Conservation (phyloP, 1,140 invertebrate species). For the Teleogryllus occipitalis region DNA sequence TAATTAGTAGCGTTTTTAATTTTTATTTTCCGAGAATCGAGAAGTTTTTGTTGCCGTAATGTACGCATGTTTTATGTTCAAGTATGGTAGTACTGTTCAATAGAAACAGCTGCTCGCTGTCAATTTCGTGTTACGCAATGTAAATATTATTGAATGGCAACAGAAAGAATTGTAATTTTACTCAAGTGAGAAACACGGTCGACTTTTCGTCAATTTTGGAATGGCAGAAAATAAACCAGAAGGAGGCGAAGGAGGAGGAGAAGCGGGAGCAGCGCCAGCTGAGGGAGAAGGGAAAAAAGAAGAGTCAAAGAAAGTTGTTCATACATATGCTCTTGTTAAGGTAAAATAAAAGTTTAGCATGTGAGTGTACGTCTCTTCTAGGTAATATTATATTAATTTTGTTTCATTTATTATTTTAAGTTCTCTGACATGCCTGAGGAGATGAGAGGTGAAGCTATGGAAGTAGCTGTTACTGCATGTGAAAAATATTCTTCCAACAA, state of each 20-base stretch:
- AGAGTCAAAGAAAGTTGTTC: slow-evolving; percentile 54
- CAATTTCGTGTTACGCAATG: slow-evolving; percentile 1
- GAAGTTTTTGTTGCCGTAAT: too few relatives aligned
- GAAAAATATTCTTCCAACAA: slow-evolving; percentile 83
- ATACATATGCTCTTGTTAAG: slow-evolving; percentile 64
- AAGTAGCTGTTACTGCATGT: slow-evolving; percentile 81
- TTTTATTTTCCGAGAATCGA: too few relatives aligned
- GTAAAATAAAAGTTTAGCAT: slow-evolving; percentile 35
- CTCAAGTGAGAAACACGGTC: too few relatives aligned
- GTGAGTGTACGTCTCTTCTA: slow-evolving; percentile 16
- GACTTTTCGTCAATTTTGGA: background rate
- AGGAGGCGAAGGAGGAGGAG: background rate
- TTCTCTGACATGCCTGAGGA: slow-evolving; percentile 86
- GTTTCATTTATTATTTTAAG: slow-evolving; percentile 39
- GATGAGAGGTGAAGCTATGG: slow-evolving; percentile 79
- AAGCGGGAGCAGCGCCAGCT: background rate
- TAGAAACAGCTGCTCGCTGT: background rate
- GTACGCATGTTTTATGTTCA: too few relatives aligned
- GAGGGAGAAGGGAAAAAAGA: slow-evolving; percentile 15
- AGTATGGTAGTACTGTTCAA: background rate
- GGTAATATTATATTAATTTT: background rate
- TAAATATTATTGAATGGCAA: background rate
- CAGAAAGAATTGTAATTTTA: background rate
- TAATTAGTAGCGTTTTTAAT: too few relatives aligned
- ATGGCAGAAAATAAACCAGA: background rate